Evolutionary conservation across 2,113 vertebrate genomes (phyloP).

Genomic region (Hippocampus mohnikei): DNA sequence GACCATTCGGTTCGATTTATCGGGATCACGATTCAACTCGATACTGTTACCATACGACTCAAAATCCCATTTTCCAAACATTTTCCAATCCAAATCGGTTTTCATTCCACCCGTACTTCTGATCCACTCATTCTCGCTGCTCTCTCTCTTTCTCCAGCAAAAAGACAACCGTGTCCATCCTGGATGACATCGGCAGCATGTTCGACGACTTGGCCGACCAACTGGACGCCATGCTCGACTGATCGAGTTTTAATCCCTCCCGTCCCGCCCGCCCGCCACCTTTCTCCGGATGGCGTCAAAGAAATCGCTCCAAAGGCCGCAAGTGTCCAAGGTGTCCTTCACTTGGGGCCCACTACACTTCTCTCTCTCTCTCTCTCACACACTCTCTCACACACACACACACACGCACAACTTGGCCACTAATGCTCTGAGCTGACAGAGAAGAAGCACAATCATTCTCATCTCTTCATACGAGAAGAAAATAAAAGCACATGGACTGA

Average conservation of each 20-base stretch:
- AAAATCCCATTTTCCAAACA: too few relatives aligned
- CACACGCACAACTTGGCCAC: neutral
- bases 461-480: constrained; percentile 39
- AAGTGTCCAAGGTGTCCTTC: constrained; percentile 18
- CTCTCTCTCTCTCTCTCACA: neutral
- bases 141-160: constrained; percentile 32
- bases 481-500: constrained; percentile 54
- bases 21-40: too few relatives aligned
- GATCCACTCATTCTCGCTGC: neutral
- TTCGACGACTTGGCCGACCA: constrained; percentile 71
- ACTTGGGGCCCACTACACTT: neutral
- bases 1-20: too few relatives aligned
- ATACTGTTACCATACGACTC: too few relatives aligned
- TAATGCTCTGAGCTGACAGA: constrained; percentile 22
- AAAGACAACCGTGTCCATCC: constrained; percentile 62
- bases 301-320: constrained; percentile 36
- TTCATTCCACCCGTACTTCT: too few relatives aligned
- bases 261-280: neutral
- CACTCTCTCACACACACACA: neutral
- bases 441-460: constrained; percentile 67
- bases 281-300: constrained; percentile 40
- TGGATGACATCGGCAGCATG: constrained; percentile 73
- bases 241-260: constrained; percentile 28
- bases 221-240: constrained; percentile 70
- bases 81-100: too few relatives aligned